Conservation (phyloP, 2,113 vertebrate species). For the Tachycineta bicolor region DNA sequence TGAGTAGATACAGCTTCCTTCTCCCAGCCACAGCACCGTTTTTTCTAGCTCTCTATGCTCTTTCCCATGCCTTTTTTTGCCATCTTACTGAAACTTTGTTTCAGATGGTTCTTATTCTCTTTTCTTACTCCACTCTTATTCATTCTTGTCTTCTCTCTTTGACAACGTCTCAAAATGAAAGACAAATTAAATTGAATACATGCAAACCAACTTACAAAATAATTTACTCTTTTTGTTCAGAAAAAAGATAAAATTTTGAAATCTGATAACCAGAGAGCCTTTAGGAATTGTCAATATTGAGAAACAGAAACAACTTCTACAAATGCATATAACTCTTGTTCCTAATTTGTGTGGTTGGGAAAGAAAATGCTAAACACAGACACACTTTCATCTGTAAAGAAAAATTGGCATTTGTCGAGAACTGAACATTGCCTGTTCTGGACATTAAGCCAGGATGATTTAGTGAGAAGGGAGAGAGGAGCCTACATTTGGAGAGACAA, state of each 20-base stretch:
- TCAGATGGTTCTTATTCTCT: background rate
- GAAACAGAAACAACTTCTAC: background rate
- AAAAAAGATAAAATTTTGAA: background rate
- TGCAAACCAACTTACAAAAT: background rate
- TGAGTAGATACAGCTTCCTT: background rate
- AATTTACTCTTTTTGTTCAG: background rate
- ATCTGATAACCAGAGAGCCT: background rate
- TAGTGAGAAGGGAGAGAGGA: background rate
- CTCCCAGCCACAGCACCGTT: accelerated
- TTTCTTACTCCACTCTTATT: background rate
- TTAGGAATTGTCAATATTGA: background rate
- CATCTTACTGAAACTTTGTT: background rate
- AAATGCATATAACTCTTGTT: background rate
- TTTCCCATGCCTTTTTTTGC: background rate
- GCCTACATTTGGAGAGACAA: background rate
- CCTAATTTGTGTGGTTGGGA: background rate
- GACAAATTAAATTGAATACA: background rate
- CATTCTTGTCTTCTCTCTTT: background rate
- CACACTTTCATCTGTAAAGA: background rate
- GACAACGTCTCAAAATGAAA: background rate
- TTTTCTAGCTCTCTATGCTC: background rate
- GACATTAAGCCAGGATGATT: background rate
- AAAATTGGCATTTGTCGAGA: background rate
- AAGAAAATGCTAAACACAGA: background rate
- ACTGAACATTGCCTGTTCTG: background rate